Conservation (phyloP, 2,797 vertebrate species). For the Cheirogaleus major region DNA sequence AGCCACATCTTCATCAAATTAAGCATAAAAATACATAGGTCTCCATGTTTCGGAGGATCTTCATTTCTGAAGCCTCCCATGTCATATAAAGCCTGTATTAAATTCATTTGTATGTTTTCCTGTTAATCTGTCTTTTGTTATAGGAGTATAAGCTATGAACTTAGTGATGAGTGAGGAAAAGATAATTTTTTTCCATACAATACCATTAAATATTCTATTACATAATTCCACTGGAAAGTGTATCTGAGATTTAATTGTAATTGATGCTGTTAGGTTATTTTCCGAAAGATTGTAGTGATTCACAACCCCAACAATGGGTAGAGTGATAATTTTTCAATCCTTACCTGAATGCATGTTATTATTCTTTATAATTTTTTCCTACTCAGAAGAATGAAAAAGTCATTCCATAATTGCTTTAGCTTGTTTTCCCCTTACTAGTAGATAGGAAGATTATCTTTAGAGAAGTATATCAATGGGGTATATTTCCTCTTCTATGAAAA, state of each 20-base stretch:
- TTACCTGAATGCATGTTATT: neutral
- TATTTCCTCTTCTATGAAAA: conserved; percentile 21
- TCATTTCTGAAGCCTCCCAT: neutral
- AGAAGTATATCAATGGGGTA: neutral
- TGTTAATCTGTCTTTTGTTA: neutral
- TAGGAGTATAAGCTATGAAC: neutral
- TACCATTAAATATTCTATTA: neutral
- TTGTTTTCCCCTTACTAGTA: neutral
- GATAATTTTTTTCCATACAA: neutral
- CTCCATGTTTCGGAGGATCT: neutral
- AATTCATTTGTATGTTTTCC: neutral
- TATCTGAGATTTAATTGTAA: conserved; percentile 14
- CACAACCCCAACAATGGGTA: neutral
- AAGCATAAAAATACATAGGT: neutral
- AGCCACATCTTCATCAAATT: neutral
- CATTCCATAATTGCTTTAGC: neutral
- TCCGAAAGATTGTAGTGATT: neutral
- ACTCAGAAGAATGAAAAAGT: neutral
- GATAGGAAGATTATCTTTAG: neutral
- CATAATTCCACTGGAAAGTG: neutral
- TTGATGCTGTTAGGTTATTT: neutral
- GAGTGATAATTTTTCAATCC: neutral
- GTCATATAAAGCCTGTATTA: neutral
- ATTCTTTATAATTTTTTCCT: neutral
- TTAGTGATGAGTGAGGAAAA: neutral